Conservation (phyloP, 2,888 invertebrate genomes). For the Acronicta leporina region DNA sequence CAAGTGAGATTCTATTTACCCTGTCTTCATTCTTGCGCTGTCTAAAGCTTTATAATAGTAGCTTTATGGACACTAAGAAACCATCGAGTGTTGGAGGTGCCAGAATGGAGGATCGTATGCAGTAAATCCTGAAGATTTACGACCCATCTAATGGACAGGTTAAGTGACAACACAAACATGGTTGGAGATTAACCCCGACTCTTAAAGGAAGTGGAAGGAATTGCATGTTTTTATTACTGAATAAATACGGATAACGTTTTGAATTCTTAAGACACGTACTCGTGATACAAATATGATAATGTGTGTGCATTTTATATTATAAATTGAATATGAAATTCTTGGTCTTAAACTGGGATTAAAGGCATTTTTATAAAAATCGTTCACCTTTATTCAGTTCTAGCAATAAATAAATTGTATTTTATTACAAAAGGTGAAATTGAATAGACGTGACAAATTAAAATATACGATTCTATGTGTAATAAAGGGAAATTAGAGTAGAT, state of each 20-base stretch:
- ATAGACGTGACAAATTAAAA: no score
- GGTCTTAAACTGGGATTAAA: no score
- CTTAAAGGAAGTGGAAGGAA: constrained; percentile 21
- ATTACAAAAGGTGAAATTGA: no score
- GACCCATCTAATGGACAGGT: constrained; percentile 41
- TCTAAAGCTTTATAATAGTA: not conserved
- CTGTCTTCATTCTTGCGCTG: not conserved
- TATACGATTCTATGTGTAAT: no score
- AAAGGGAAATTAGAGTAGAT: no score
- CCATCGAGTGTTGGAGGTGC: constrained; percentile 25
- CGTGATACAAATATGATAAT: no score
- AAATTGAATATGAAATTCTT: no score
- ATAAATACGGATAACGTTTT: not conserved
- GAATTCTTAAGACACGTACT: no score
- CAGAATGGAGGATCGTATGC: constrained; percentile 18
- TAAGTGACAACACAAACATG: constrained; percentile 41
- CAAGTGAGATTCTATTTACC: not conserved
- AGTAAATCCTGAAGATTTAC: constrained; percentile 45
- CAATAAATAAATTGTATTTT: no score
- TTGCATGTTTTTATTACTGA: constrained; percentile 1
- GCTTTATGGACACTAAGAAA: constrained; percentile 21
- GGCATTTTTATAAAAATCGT: no score
- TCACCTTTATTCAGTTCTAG: no score
- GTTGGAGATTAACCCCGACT: constrained; percentile 28
- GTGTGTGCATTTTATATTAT: no score